Evolutionary conservation across 2,113 vertebrate species (phyloP), one percentile per base, ranked within the genome.

Genomic region (Entomyzon cyanotis): DNA sequence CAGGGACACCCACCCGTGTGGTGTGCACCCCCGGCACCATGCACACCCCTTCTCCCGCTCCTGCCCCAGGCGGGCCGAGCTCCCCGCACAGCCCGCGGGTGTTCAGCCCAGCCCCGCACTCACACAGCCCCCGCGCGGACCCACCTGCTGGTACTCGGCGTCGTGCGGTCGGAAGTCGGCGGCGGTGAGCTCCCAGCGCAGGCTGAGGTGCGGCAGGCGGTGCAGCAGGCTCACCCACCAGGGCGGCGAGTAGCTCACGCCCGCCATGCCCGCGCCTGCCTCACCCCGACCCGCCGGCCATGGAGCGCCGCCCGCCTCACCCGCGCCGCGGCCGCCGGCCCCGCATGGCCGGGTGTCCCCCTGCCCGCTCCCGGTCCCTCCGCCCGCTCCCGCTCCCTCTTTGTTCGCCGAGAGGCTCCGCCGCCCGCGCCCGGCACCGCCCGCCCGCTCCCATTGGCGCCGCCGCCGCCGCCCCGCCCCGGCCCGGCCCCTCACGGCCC

Each of bases 211-310:
- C 56, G 99, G 99, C 77, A 99, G 97, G 93, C 98, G 98, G 98
- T 99, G 99, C 28, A 99, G 97, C 33, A 99, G 98, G 96, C 97
- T 99, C 82, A 99, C 99, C 99, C 99, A 99, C 99, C 99, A 99
- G 22, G 99, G 99, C 65, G 99, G 98, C 91, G 98, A 98, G 96
- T 99, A 99, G 97, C 98, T 99, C 64, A 99, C 99, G 65, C 99
- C 99, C 37, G 98, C 98, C 96, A 99, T 99, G 74, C 84, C 92
- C 84, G 75, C 65, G 18, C 65, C 37, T 46, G 70, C 63, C 49
- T 81, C 88, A 82, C 37, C 37, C 37, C 37, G 37, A 37, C 37
- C 37, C 37, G 37, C 37, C 37, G 37, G 37, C 37, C 37, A 37
- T 37, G 37, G 37, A 37, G 37, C 37, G 37, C 37, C 37, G 37